Base-by-base conservation (phyloP, 1,140 invertebrate species). In the Pogonus chalceus region DNA sequence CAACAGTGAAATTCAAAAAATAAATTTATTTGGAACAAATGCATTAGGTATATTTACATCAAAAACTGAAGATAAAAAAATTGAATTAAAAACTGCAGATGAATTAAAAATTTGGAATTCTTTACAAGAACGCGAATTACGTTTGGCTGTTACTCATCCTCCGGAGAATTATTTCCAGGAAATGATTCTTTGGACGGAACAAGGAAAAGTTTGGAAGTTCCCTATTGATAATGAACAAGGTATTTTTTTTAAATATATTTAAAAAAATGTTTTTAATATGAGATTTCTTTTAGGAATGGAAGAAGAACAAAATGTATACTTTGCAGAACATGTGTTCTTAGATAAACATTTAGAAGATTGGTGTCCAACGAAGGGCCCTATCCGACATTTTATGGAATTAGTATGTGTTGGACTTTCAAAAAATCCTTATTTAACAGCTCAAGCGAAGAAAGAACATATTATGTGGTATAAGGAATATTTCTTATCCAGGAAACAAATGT, bases 181-280 rank as follows among this genome's bases (percentile, higher is more conserved):
- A 75, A 87, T 96, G 82, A 90, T 93, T 52, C 64, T 83, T 48
- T 96, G 92, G 92, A 98, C 96, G 0, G 82, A 96, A 49, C 81
- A 94, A 69, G 92, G 91, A 43, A 96, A 94, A 75, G 61, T 98
- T 7, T 99, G 96, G 96, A 83, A 87, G 51, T 99, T 97, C 70
- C 96, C 96, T 10, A 95, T 99, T 54, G 76, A 98, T 70, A 99
- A 99, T 78, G 95, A 98, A 74, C 86, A 91, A 80, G 95, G 91
- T 91, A 73, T 58, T 52, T 49, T 57, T 37, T 49, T 24, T n/a
- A n/a, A n/a, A n/a, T n/a, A n/a, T n/a, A n/a, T n/a, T n/a, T n/a
- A n/a, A n/a, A n/a, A n/a, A n/a, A n/a, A 54, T 49, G 21, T 61
- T 16, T 59, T 58, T 53, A 24, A 35, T n/a, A n/a, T n/a, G n/a